Percentiles rank a stretch among this genome's conserved stretches.
phyloP scores from a whole-genome alignment of 1,140 invertebrate species.

The Hyphantria cunea region DNA sequence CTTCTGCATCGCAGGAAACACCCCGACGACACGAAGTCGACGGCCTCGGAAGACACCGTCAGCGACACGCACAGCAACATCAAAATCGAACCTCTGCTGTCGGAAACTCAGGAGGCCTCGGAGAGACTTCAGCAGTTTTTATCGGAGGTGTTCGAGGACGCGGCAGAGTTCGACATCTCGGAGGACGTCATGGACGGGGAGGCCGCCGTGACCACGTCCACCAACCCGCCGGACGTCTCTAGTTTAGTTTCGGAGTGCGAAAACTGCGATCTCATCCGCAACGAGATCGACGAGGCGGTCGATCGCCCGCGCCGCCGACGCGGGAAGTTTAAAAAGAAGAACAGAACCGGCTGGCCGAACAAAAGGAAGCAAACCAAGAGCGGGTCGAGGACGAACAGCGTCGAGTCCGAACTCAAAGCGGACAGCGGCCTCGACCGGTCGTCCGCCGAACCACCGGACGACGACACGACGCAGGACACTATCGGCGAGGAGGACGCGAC shows the following conservation, averaged over 20 bases:
- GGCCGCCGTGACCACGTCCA: conserved; percentile 50
- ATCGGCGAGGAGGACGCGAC: conserved; percentile 55
- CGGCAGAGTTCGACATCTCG: conserved; percentile 68
- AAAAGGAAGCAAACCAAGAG: conserved; percentile 68
- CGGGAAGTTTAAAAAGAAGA: conserved; percentile 79
- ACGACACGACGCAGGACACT: conserved; percentile 55
- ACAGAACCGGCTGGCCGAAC: conserved; percentile 77
- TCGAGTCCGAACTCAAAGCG: conserved; percentile 51
- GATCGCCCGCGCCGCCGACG: conserved; percentile 43
- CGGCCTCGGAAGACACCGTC: conserved; percentile 72
- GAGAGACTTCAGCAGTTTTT: conserved; percentile 73
- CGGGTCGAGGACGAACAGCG: conserved; percentile 51
- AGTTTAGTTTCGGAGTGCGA: conserved; percentile 71
- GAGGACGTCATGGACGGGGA: conserved; percentile 63
- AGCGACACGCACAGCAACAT: conserved; percentile 65
- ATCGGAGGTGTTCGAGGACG: conserved; percentile 74
- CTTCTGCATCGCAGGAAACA: conserved; percentile 82
- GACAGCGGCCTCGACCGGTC: conserved; percentile 59
- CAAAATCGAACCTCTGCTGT: conserved; percentile 57
- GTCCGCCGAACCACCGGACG: conserved; percentile 55
- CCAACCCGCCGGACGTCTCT: conserved; percentile 61
- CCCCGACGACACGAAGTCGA: conserved; percentile 72
- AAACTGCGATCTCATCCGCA: conserved; percentile 66
- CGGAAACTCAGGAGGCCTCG: conserved; percentile 64
- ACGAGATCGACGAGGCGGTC: conserved; percentile 62